A percentile compares a stretch with the other conserved stretches of the same genome.
Conservation (phyloP, 2,113 vertebrate species). For the Rhineura floridana region DNA sequence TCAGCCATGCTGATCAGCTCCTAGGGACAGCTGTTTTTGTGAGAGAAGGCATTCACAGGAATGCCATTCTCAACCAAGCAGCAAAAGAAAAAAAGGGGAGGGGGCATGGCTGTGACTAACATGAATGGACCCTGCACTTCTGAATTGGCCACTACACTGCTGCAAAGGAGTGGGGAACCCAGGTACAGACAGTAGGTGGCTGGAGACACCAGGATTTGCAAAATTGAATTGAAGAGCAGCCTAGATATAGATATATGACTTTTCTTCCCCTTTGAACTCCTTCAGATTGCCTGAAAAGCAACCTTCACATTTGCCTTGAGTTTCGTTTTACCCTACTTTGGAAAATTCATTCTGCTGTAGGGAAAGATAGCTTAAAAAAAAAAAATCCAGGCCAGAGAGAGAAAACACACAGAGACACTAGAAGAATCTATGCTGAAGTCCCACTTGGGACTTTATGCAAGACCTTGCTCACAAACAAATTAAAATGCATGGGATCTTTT, state of each 20-base stretch:
- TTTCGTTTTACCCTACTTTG: not conserved
- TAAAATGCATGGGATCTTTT: slow-evolving; percentile 50
- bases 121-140: too few species aligned
- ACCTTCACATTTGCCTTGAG: not conserved
- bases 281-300: not conserved
- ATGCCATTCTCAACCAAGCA: too few species aligned
- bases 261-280: not conserved
- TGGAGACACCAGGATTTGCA: too few species aligned
- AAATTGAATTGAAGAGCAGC: too few species aligned
- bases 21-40: too few species aligned
- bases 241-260: not conserved
- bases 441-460: slow-evolving; percentile 32
- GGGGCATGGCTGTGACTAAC: too few species aligned
- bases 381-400: not conserved
- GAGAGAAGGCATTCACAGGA: too few species aligned
- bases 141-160: too few species aligned
- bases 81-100: too few species aligned
- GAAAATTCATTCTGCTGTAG: not conserved
- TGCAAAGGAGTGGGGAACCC: too few species aligned
- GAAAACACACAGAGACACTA: not conserved
- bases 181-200: too few species aligned
- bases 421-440: slow-evolving; percentile 27
- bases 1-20: too few species aligned
- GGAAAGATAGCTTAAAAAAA: not conserved
- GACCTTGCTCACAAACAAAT: slow-evolving; percentile 38